These are phyloP conservation scores for Betta splendens DNA, from an alignment of 2,797 vertebrate genomes.

Conservation along the genomic window DNA sequence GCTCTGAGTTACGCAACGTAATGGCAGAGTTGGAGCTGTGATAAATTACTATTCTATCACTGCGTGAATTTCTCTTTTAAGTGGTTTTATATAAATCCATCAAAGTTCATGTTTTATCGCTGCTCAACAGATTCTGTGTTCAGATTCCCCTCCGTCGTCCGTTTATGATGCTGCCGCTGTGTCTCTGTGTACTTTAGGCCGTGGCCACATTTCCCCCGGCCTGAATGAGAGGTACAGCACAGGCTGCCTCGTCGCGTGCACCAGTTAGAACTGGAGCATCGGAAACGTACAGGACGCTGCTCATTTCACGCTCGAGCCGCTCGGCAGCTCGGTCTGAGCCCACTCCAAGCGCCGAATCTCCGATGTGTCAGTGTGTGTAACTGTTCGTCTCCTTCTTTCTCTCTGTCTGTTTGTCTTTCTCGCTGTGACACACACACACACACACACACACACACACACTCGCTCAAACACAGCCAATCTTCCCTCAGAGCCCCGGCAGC, in stretches of 20 bases:
- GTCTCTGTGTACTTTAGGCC: conserved; percentile 16
- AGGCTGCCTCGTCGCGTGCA: conserved; percentile 28
- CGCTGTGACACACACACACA: conserved; percentile 32
- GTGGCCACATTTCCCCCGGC: conserved; percentile 44
- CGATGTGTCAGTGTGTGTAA: conserved; percentile 62
- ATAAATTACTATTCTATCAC: conserved; percentile 33
- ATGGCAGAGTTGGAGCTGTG: conserved; percentile 47
- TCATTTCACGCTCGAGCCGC: conserved; percentile 61
- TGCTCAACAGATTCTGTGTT: conserved; percentile 12
- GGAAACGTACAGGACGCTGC: conserved; percentile 40
- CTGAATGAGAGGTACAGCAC: conserved; percentile 39
- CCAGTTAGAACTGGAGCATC: conserved; percentile 52
- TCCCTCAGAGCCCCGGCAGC: conserved; percentile 96
- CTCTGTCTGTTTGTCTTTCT: conserved; percentile 12
- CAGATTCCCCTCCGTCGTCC: background rate
- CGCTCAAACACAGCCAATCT: conserved; percentile 87
- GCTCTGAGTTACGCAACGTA: conserved; percentile 37
- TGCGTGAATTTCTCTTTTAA: background rate
- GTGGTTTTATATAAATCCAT: background rate
- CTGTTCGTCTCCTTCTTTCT: conserved; percentile 45
- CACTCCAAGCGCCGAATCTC: conserved; percentile 54
- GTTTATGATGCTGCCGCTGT: background rate
- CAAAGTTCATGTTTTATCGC: conserved; percentile 17
- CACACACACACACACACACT: conserved; percentile 25
- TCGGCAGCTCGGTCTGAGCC: conserved; percentile 31